Evolutionary conservation across 1,140 invertebrate genomes (phyloP).

Genomic region (Drosophila bocki): DNA sequence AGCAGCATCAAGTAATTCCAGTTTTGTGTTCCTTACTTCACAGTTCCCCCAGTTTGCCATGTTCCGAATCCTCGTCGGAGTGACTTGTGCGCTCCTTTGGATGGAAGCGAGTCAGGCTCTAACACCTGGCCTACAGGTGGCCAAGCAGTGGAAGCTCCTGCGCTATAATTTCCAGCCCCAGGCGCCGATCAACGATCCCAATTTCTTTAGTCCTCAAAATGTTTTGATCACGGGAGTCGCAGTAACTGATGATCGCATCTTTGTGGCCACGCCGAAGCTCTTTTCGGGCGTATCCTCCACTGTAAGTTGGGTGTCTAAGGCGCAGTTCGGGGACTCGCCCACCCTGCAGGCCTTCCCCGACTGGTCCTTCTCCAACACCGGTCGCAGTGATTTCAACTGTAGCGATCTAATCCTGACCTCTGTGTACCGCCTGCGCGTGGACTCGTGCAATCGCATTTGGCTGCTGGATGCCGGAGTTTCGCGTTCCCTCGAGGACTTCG

Average conservation of each 20-base stretch:
- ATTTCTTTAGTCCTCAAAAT: constrained; percentile 89
- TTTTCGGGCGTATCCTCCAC: constrained; percentile 91
- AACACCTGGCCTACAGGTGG: constrained; percentile 86
- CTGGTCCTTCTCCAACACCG: constrained; percentile 91
- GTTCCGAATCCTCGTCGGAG: constrained; percentile 38
- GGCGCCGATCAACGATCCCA: constrained; percentile 85
- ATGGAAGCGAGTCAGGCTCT: constrained; percentile 23
- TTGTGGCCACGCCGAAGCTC: constrained; percentile 90
- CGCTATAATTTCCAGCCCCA: constrained; percentile 88
- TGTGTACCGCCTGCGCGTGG: constrained; percentile 90
- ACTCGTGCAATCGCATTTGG: constrained; percentile 92
- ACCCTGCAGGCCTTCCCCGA: constrained; percentile 90
- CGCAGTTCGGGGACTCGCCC: constrained; percentile 88
- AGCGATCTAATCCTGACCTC: constrained; percentile 90
- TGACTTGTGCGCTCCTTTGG: constrained; percentile 40
- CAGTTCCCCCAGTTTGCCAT: constrained; percentile 35
- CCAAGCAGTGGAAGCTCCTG: constrained; percentile 91
- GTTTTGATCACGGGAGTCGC: constrained; percentile 91
- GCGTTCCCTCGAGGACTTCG: constrained; percentile 91
- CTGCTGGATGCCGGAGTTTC: constrained; percentile 89
- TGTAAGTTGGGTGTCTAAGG: constrained; percentile 88
- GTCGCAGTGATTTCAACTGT: constrained; percentile 89
- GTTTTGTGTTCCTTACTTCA: constrained; percentile 4
- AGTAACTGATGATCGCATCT: constrained; percentile 89
- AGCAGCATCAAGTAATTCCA: constrained; percentile 26